These are phyloP conservation scores for Cottoperca gobio DNA, from an alignment of 2,797 vertebrate species.

Conservation along the genomic window DNA sequence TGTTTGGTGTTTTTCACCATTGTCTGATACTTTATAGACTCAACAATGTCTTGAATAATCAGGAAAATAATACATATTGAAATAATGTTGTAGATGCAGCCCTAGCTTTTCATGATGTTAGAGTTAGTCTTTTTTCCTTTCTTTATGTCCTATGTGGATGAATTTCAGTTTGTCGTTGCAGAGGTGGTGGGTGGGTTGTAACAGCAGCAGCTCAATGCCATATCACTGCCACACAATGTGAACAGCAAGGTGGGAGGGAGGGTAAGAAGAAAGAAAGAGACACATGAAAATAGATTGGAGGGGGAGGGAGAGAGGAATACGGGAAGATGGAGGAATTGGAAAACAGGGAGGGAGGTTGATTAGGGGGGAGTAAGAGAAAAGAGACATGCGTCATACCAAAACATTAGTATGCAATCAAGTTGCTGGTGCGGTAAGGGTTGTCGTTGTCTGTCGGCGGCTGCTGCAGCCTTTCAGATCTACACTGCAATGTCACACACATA, in stretches of 20 bases:
- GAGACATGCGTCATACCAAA: constrained; percentile 59
- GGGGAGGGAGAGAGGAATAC: constrained; percentile 3
- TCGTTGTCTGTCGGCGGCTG: constrained; percentile 55
- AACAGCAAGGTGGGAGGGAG: constrained; percentile 52
- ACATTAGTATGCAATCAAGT: constrained; percentile 77
- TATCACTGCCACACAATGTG: constrained; percentile 63
- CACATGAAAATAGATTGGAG: constrained; percentile 56
- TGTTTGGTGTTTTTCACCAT: background rate
- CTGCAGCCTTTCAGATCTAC: constrained; percentile 55
- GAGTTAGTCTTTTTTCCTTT: background rate
- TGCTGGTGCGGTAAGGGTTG: constrained; percentile 58
- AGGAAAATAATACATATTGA: background rate
- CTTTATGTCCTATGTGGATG: constrained; percentile 17
- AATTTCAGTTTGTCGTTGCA: constrained; percentile 43
- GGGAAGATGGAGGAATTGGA: constrained; percentile 5
- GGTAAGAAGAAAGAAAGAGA: constrained; percentile 35
- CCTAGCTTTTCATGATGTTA: background rate
- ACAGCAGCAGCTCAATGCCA: constrained; percentile 53
- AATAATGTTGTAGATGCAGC: background rate
- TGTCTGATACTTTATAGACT: background rate
- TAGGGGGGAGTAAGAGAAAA: constrained; percentile 20
- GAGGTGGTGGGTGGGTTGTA: constrained; percentile 61
- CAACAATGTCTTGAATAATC: background rate
- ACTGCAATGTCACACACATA: constrained; percentile 54
- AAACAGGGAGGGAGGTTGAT: constrained; percentile 44